Conservation (phyloP, 2,113 vertebrate genomes). For the Circaetus gallicus region DNA sequence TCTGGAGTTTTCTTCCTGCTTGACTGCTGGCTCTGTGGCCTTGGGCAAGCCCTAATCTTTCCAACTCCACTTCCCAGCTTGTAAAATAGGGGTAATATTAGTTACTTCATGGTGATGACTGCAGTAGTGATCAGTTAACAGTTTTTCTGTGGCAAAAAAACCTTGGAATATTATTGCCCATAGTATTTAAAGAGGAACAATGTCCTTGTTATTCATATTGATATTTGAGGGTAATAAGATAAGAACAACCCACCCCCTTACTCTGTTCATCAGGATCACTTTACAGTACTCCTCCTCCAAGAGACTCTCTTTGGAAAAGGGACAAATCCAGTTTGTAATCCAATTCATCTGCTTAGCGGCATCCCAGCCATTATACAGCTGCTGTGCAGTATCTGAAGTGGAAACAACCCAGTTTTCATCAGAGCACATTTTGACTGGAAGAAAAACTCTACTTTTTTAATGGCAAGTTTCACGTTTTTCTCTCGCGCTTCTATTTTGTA, state of each 20-base stretch:
- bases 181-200: neutral
- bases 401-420: neutral
- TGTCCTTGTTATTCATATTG: neutral
- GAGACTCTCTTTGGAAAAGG: neutral
- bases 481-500: neutral
- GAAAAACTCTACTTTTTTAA: neutral
- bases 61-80: conserved; percentile 5
- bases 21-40: neutral
- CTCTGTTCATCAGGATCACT: neutral
- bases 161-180: neutral
- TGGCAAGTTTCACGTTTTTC: neutral
- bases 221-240: neutral
- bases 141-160: neutral
- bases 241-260: neutral
- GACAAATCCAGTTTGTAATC: neutral
- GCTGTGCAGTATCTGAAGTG: neutral
- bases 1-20: conserved; percentile 23
- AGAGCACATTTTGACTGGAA: neutral
- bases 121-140: neutral
- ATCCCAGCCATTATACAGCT: neutral
- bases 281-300: neutral
- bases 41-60: conserved; percentile 17
- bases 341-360: neutral
- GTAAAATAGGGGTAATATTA: conserved; percentile 2
- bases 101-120: neutral